Percentiles rank a stretch among this genome's conserved stretches.
Conservation (phyloP, 2,797 vertebrate genomes). For the Coendou prehensilis region DNA sequence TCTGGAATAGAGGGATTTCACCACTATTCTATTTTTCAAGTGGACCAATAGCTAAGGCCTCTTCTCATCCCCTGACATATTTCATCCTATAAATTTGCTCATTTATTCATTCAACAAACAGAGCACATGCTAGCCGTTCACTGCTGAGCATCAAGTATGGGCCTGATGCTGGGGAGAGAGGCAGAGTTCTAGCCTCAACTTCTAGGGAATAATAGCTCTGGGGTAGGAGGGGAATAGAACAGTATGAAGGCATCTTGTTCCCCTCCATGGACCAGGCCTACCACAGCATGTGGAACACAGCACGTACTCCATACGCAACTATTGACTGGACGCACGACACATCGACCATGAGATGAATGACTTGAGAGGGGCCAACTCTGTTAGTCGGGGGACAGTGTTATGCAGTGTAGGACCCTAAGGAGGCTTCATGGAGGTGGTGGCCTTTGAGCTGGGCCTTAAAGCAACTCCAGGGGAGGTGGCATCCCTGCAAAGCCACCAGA, state of each 20-base stretch:
- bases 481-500: neutral
- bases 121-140: neutral
- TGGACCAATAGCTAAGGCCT: neutral
- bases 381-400: neutral
- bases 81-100: neutral
- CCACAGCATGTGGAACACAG: neutral
- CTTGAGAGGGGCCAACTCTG: fast-evolving
- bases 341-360: fast-evolving
- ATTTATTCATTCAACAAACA: neutral
- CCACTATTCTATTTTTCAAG: neutral
- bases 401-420: neutral
- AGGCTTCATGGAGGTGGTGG: neutral
- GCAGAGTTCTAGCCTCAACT: neutral
- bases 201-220: neutral
- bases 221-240: neutral
- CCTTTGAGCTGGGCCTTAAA: neutral
- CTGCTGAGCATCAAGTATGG: neutral
- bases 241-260: neutral
- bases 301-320: too few relatives aligned
- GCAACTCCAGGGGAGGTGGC: neutral
- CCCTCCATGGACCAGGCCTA: neutral
- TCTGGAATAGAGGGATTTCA: neutral
- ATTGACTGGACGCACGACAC: too few relatives aligned
- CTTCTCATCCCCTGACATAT: neutral
- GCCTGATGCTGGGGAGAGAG: neutral